Evolutionary conservation across 2,113 vertebrate species (phyloP), one percentile per base, ranked within the genome.

Genomic region (Terrapene triunguis): DNA sequence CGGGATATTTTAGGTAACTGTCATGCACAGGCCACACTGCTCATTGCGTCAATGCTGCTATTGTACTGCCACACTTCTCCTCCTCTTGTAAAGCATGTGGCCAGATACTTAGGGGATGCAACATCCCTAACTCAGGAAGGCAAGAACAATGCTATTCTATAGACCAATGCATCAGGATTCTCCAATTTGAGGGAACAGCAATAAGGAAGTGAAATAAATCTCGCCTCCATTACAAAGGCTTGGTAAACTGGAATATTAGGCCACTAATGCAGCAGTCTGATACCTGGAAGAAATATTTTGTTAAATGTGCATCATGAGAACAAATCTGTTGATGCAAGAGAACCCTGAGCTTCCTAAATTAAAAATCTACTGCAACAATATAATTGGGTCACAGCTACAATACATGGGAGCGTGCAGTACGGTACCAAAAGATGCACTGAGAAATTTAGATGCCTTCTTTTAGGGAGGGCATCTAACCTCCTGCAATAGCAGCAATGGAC

Each of bases 291-390:
- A 38, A 48, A 85, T 0, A 0, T 57, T 85, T 22, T 87, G 57
- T 38, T 78, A 78, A 35, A 42, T 0, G 0, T 27, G 53, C 59
- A 44, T 59, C 0, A 21, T 2, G 50, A 38, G 89, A 92, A 82
- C 27, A 4, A 11, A 62, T 27, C 88, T 55, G 89, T 53, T n/a
- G 55, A 76, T 72, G 88, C 2, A 0, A 69, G 89, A 95, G 85
- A 42, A 85, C 90, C 38, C 48, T 69, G 54, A 89, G 57, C 85
- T 88, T 78, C 97, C 95, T 84, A 93, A 97, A 91, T 94, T 82
- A 96, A 97, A 93, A 84, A 62, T 55, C 32, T 80, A 94, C 90
- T 95, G 87, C 74, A 4, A 9, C 16, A 57, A 74, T 21, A 72
- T 0, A 11, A 2, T 53, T 2, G 89, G 92, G 94, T 95, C 91